Percentiles rank a stretch among this genome's conserved stretches.
These are phyloP conservation scores for Amblyraja radiata DNA, from an alignment of 2,797 vertebrate genomes.

Conservation along the genomic window DNA sequence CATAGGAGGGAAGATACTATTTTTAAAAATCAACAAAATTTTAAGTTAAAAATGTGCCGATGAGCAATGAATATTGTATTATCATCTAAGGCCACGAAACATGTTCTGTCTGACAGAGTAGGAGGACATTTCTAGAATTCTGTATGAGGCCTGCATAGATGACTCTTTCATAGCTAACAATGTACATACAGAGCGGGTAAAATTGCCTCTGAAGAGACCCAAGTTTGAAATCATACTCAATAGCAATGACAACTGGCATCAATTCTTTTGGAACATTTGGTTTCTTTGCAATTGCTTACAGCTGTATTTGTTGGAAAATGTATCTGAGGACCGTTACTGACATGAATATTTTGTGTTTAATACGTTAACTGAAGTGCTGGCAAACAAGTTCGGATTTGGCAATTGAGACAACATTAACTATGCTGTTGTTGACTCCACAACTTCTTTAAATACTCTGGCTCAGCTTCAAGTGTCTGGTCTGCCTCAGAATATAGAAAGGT, in stretches of 20 bases:
- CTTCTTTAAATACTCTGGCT: conserved; percentile 20
- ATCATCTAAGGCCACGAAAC: conserved; percentile 14
- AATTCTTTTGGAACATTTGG: not conserved
- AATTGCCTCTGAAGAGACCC: not conserved
- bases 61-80: not conserved
- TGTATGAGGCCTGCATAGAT: not conserved
- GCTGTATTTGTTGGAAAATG: not conserved
- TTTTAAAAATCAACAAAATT: not conserved
- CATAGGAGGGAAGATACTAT: not conserved
- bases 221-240: not conserved
- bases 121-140: conserved; percentile 28
- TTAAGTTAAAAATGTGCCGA: no score
- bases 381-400: conserved; percentile 6
- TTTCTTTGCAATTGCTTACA: conserved; percentile 6
- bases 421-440: not conserved
- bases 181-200: no score
- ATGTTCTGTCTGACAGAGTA: not conserved
- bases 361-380: not conserved
- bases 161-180: not conserved
- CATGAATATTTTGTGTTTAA: not conserved
- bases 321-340: not conserved
- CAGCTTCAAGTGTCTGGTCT: conserved; percentile 11
- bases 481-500: not conserved
- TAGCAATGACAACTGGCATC: not conserved
- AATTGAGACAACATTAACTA: not conserved